Conservation (phyloP, 2,113 vertebrate species). For the Vulpes lagopus region DNA sequence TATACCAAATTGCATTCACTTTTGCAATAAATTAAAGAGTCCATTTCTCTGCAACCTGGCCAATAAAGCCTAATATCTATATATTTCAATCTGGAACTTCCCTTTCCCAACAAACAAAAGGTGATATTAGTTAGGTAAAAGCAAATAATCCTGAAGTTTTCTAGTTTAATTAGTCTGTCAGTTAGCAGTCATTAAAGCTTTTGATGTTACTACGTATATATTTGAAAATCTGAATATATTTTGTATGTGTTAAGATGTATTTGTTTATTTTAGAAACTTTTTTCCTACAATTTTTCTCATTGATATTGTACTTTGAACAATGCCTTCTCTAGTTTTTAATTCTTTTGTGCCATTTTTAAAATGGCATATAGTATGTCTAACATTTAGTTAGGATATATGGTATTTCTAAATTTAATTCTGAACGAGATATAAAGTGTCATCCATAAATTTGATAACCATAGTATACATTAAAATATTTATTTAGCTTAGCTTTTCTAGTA, state of each 20-base stretch:
- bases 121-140: not conserved
- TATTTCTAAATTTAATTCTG: not conserved
- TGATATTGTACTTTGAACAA: not conserved
- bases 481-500: not conserved
- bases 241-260: not conserved
- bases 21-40: not conserved
- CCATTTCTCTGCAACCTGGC: not conserved
- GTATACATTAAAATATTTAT: slow-evolving; percentile 1
- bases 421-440: not conserved
- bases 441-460: not conserved
- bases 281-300: not conserved
- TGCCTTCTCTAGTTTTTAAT: not conserved
- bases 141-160: not conserved
- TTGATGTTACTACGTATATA: not conserved
- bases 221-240: slow-evolving; percentile 1
- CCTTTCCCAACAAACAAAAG: not conserved
- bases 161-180: not conserved
- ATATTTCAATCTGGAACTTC: not conserved
- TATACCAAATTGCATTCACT: not conserved
- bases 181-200: not conserved
- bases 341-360: not conserved
- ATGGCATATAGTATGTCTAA: not conserved
- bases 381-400: not conserved
- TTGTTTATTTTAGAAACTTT: not conserved
- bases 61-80: not conserved